Conservation (phyloP, 1,140 invertebrate genomes). For the Musca domestica region DNA sequence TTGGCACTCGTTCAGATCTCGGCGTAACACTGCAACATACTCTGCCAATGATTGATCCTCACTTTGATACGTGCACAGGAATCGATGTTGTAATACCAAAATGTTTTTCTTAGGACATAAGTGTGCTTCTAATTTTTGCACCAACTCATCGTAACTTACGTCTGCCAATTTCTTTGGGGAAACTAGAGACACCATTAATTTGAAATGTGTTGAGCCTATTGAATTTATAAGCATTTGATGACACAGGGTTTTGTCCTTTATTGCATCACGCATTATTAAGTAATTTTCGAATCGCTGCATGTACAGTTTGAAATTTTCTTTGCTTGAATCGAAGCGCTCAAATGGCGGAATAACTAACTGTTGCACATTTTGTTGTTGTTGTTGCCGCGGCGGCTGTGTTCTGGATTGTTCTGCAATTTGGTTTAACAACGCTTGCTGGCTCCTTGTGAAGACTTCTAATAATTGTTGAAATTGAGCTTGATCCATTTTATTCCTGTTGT, state of each 20-base stretch:
- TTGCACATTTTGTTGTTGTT: neutral
- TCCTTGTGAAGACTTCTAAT: neutral
- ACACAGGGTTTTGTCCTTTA: neutral
- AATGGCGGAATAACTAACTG: conserved; percentile 3
- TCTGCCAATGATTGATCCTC: neutral
- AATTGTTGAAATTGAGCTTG: conserved; percentile 2
- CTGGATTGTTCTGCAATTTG: neutral
- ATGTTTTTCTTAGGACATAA: neutral
- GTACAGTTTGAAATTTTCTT: conserved; percentile 8
- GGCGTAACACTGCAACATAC: neutral
- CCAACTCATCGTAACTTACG: neutral
- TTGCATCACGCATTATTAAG: conserved; percentile 1
- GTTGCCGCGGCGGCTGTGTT: neutral
- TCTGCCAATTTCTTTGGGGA: neutral
- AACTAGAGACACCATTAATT: neutral
- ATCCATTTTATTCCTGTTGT: too few species aligned
- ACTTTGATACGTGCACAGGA: neutral
- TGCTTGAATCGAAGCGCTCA: neutral
- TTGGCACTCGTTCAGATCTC: neutral
- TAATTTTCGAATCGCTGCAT: conserved; percentile 8
- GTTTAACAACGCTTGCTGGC: neutral
- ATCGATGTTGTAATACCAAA: conserved; percentile 4
- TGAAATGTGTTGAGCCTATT: conserved; percentile 3
- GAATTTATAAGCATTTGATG: conserved; percentile 13
- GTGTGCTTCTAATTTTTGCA: neutral